A percentile compares a stretch with the other conserved stretches of the same genome.
These are phyloP conservation scores for Myotis myotis DNA, from an alignment of 2,797 vertebrate species.

Conservation along the genomic window DNA sequence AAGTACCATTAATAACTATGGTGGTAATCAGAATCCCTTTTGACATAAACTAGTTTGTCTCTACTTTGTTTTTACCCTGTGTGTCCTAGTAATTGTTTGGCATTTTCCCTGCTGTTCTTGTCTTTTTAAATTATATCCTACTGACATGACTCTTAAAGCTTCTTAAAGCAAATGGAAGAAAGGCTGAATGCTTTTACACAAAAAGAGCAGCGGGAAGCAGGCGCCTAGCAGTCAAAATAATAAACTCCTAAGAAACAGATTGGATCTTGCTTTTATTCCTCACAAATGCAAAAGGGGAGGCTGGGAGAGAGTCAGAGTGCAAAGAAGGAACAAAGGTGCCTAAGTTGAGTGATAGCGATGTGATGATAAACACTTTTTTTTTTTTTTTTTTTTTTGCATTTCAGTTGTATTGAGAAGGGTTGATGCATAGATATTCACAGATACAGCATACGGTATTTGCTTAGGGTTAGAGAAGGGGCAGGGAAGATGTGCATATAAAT, in stretches of 20 bases:
- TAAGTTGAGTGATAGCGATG: not conserved
- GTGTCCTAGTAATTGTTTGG: constrained; percentile 63
- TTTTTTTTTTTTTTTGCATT: not conserved
- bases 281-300: not conserved
- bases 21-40: constrained; percentile 60
- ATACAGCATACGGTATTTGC: not conserved
- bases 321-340: not conserved
- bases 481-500: not conserved
- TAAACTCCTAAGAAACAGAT: constrained; percentile 22
- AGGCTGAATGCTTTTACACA: constrained; percentile 56
- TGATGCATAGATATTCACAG: not conserved
- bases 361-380: not conserved
- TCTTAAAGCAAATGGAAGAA: constrained; percentile 59
- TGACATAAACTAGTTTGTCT: constrained; percentile 56
- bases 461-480: not conserved
- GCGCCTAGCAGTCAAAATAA: constrained; percentile 38
- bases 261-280: not conserved
- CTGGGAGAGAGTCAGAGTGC: rapidly evolving
- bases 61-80: constrained; percentile 54
- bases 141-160: constrained; percentile 56
- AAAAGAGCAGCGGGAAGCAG: constrained; percentile 51
- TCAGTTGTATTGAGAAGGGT: not conserved
- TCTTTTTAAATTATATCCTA: constrained; percentile 69
- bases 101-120: constrained; percentile 68
- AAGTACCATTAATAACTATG: constrained; percentile 63